A percentile compares a stretch with the other conserved stretches of the same genome.
phyloP scores from a whole-genome alignment of 2,888 invertebrate genomes.

The Perdita meconis region DNA sequence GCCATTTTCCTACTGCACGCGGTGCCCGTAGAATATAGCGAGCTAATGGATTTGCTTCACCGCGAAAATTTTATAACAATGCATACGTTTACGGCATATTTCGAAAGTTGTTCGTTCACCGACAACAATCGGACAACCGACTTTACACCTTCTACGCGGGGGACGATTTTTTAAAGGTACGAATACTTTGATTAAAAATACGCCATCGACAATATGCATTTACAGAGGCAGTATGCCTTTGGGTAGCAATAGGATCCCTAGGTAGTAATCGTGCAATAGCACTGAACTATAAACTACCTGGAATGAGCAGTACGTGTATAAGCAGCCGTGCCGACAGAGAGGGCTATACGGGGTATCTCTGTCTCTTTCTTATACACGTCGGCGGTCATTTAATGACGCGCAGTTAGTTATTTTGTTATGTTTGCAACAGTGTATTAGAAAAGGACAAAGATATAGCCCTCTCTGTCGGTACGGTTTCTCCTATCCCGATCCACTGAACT shows the following conservation, averaged over 20 bases:
- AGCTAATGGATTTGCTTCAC: slow-evolving; percentile 14
- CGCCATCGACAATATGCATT: slow-evolving; percentile 31
- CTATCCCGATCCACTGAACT: too few species aligned
- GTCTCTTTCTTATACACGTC: too few species aligned
- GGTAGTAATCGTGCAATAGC: too few species aligned
- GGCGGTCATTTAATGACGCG: too few species aligned
- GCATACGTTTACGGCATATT: slow-evolving; percentile 25
- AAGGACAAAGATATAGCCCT: too few species aligned
- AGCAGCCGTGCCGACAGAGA: too few species aligned
- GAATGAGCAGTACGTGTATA: too few species aligned
- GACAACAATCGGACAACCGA: background rate
- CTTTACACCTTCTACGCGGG: background rate
- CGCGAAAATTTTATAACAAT: background rate
- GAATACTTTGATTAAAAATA: slow-evolving; percentile 39
- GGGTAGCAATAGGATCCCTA: background rate
- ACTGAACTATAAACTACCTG: too few species aligned
- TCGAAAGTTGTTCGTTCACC: background rate
- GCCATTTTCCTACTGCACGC: slow-evolving; percentile 80
- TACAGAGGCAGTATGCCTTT: slow-evolving; percentile 8
- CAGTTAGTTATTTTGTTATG: too few species aligned
- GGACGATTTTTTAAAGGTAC: slow-evolving; percentile 9
- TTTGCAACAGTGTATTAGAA: too few species aligned
- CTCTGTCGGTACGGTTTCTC: too few species aligned
- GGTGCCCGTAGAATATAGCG: slow-evolving; percentile 55
- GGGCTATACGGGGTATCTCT: too few species aligned